These are phyloP conservation scores for Sprattus sprattus DNA, from an alignment of 2,113 vertebrate genomes.

Conservation along the genomic window DNA sequence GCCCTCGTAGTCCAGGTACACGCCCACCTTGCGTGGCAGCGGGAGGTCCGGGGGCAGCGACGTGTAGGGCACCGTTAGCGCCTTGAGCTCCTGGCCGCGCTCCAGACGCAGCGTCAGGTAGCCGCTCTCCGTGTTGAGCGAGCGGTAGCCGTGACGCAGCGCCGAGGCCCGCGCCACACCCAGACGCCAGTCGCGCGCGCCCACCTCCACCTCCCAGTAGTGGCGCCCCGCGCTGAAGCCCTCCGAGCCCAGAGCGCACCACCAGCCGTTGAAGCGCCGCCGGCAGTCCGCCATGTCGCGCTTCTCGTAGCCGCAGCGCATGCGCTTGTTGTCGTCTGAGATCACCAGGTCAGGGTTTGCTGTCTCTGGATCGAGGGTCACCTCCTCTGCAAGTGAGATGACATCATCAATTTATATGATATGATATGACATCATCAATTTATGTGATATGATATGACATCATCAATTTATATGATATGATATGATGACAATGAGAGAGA, in stretches of 20 bases:
- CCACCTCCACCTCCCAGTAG: constrained; percentile 82
- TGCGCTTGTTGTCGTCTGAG: constrained; percentile 75
- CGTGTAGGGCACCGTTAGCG: constrained; percentile 65
- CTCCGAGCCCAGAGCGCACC: constrained; percentile 65
- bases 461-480: neutral
- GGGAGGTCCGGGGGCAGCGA: constrained; percentile 45
- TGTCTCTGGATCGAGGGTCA: constrained; percentile 69
- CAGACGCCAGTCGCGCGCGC: constrained; percentile 84
- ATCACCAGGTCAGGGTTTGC: constrained; percentile 74
- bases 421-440: neutral
- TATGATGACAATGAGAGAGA: no score
- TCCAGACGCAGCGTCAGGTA: constrained; percentile 74
- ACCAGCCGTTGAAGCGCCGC: constrained; percentile 66
- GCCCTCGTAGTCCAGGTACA: constrained; percentile 73
- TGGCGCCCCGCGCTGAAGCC: constrained; percentile 67
- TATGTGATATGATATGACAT: neutral
- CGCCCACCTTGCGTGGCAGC: constrained; percentile 64
- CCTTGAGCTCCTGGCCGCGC: constrained; percentile 68
- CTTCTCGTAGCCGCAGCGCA: constrained; percentile 76
- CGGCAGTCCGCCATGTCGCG: constrained; percentile 48
- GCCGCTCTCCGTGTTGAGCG: constrained; percentile 66
- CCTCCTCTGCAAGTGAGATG: constrained; percentile 71
- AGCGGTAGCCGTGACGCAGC: constrained; percentile 70
- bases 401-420: neutral
- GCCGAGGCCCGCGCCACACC: constrained; percentile 81